Evolutionary conservation across 2,113 vertebrate genomes (phyloP).

Genomic region (Mixornis gularis): DNA sequence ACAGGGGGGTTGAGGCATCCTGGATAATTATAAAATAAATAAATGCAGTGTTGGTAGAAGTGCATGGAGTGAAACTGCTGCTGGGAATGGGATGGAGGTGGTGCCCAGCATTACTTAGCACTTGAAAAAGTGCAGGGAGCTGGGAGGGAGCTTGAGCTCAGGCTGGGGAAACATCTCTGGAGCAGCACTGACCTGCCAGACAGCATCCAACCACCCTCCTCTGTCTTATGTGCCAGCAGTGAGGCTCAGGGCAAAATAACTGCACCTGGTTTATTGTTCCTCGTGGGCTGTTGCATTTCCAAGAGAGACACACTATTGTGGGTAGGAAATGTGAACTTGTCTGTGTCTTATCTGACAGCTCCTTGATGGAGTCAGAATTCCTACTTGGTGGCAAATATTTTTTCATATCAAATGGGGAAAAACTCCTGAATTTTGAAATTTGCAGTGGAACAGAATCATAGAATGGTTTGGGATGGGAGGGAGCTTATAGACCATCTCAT

Average conservation of each 20-base stretch:
- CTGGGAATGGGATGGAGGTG: background rate
- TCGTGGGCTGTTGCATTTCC: background rate
- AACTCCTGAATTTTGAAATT: rapidly evolving
- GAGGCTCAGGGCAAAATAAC: background rate
- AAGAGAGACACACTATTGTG: background rate
- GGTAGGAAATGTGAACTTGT: background rate
- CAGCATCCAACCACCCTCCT: background rate
- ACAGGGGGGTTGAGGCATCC: background rate
- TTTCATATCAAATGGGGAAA: background rate
- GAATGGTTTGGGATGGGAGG: background rate
- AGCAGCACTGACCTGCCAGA: background rate
- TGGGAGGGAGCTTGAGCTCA: rapidly evolving
- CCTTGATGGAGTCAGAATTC: background rate
- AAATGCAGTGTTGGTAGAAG: background rate
- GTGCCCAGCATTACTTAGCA: background rate
- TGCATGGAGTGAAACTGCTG: background rate
- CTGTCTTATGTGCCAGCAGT: background rate
- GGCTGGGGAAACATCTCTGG: background rate
- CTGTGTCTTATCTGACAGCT: background rate
- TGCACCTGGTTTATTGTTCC: background rate
- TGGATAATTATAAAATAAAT: background rate
- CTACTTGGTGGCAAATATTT: background rate
- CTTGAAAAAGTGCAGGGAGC: background rate
- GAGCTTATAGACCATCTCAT: background rate
- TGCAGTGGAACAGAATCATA: background rate